Evolutionary conservation across 92 coral and sea anemone species (phyloP).

Genomic region (Zoanthus sansibaricus): DNA sequence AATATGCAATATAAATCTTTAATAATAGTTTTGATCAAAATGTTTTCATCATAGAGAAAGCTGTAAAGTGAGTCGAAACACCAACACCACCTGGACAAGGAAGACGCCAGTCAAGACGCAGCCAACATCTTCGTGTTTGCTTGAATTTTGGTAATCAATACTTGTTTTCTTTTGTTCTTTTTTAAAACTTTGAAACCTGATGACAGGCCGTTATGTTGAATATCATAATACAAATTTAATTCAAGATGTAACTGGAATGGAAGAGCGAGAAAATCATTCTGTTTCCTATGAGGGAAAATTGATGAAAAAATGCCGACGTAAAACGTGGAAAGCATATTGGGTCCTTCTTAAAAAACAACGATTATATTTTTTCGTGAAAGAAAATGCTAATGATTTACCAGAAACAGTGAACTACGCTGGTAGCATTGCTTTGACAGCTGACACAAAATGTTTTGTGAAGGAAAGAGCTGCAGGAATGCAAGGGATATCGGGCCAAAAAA

Average conservation of each 20-base stretch:
- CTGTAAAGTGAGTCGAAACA: not conserved
- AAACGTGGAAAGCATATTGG: slow-evolving; percentile 82
- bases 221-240: not conserved
- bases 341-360: slow-evolving; percentile 61
- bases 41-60: not conserved
- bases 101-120: not conserved
- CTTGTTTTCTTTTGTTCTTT: no score
- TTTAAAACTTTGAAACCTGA: no score
- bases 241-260: not conserved
- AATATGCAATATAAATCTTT: slow-evolving; percentile 23
- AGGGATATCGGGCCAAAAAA: slow-evolving; percentile 10
- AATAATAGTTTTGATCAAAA: not conserved
- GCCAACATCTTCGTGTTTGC: no score
- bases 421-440: slow-evolving; percentile 62
- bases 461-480: slow-evolving; percentile 11
- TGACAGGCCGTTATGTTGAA: not conserved
- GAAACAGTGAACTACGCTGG: slow-evolving; percentile 61
- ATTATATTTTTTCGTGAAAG: slow-evolving; percentile 63
- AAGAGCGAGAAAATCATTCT: slow-evolving; percentile 20
- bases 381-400: slow-evolving; percentile 29
- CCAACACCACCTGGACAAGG: not conserved
- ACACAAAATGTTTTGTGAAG: slow-evolving; percentile 59
- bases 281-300: slow-evolving; percentile 55
- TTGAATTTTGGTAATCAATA: no score
- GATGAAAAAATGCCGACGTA: slow-evolving; percentile 74